phyloP scores from a whole-genome alignment of 2,888 invertebrate genomes.

The Drosophila colorata region DNA sequence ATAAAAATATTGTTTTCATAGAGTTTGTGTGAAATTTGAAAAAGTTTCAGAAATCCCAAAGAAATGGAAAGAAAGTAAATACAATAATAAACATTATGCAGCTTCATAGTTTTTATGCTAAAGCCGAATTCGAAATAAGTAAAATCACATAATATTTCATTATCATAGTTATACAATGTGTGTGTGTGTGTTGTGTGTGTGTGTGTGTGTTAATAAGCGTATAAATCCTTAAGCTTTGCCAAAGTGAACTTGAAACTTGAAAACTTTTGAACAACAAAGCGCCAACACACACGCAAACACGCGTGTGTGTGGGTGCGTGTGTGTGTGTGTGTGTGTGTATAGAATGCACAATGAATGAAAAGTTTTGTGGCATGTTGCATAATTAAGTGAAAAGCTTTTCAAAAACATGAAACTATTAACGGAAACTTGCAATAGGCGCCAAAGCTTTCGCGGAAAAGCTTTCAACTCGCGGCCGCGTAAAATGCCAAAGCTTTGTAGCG shows the following conservation, averaged over 20 bases:
- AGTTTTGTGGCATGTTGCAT: slow-evolving; percentile 55
- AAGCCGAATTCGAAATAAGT: not conserved
- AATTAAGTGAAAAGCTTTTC: slow-evolving; percentile 58
- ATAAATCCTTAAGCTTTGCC: slow-evolving; percentile 2
- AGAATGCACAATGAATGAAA: slow-evolving; percentile 43
- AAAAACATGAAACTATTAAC: slow-evolving; percentile 33
- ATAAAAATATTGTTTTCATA: no score
- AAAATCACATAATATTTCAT: not conserved
- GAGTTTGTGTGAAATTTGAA: no score
- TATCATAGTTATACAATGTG: not conserved
- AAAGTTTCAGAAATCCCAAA: no score
- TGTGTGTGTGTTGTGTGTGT: not conserved
- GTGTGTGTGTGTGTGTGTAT: not conserved
- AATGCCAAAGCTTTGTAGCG: slow-evolving; percentile 34
- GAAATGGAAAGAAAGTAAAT: no score
- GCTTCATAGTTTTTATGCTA: not conserved
- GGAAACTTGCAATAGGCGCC: slow-evolving; percentile 29
- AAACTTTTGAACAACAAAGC: slow-evolving; percentile 6
- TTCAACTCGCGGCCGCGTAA: slow-evolving; percentile 2
- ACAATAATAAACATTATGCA: not conserved
- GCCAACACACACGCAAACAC: not conserved
- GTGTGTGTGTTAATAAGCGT: slow-evolving; percentile 1
- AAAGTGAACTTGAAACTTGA: slow-evolving; percentile 1
- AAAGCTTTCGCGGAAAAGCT: slow-evolving; percentile 37
- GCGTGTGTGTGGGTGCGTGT: not conserved